A percentile compares a stretch with the other conserved stretches of the same genome.
Evolutionary conservation across 2,797 vertebrate genomes (phyloP).

Genomic region (Parotocinclus haroldoi): DNA sequence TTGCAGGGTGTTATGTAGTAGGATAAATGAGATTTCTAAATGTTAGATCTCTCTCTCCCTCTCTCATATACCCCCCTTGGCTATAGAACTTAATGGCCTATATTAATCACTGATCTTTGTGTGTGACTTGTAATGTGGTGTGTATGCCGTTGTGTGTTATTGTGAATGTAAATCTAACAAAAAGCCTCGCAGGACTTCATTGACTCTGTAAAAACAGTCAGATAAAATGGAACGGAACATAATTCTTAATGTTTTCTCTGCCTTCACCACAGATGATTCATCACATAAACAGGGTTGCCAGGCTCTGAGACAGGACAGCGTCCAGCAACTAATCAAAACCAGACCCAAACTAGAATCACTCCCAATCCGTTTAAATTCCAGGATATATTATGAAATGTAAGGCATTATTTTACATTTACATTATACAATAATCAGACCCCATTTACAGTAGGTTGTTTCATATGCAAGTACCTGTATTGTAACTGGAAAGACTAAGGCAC

Average conservation of each 20-base stretch:
- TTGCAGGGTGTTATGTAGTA: conserved; percentile 8
- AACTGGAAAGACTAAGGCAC: too few relatives aligned
- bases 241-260: background rate
- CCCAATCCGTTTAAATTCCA: background rate
- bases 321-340: too few relatives aligned
- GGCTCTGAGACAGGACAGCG: too few relatives aligned
- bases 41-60: conserved; percentile 6
- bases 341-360: too few relatives aligned
- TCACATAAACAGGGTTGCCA: too few relatives aligned
- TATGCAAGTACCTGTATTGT: too few relatives aligned
- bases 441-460: too few relatives aligned
- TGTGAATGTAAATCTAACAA: conserved; percentile 29
- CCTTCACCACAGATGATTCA: background rate
- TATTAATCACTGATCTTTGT: conserved; percentile 50
- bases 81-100: conserved; percentile 52
- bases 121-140: conserved; percentile 23
- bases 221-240: too few relatives aligned
- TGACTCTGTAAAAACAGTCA: too few relatives aligned
- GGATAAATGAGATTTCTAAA: conserved; percentile 6
- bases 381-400: too few relatives aligned
- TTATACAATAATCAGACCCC: too few relatives aligned
- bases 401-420: too few relatives aligned
- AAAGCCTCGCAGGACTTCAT: background rate
- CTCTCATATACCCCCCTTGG: conserved; percentile 17
- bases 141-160: conserved; percentile 6